Base-by-base conservation (phyloP, 2,888 invertebrate species). In the Parelbella ahira region DNA sequence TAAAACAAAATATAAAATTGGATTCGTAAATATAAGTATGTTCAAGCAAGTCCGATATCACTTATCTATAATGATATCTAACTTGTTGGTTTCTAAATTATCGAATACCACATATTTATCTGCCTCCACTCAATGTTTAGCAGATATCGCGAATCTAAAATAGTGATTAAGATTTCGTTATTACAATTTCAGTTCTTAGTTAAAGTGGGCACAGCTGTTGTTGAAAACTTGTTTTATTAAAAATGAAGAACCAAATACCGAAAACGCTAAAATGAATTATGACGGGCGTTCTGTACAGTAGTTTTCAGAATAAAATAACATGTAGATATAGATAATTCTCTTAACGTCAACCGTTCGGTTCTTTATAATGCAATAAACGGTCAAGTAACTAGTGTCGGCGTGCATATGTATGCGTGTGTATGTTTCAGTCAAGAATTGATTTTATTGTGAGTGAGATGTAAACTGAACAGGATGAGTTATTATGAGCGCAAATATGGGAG, bases 401-500 rank as follows among this genome's bases (percentile, higher is more conserved):
- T 2, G 9, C 24, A 20, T 20, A 30, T 19, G 30, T 19, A 37
- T 28, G 37, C 27, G 27, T 37, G 20, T 12, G n/a, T 11, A 37
- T 18, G 36, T 36, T 36, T 36, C 36, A 36, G 36, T 36, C 24
- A 25, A 25, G 36, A 36, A 36, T 18, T 25, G 36, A 25, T 8
- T 25, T 25, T 36, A 36, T 36, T 36, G 37, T 30, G 36, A 33
- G 27, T 27, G 11, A 20, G 20, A 51, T 46, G 51, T 34, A 36
- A 24, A 30, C 33, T 37, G 29, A 47, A 49, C 30, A 42, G 42
- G 19, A 27, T 18, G 9, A 56, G 45, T 32, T 54, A 54, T 24
- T 53, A 50, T 45, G 56, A 55, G 37, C 50, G 38, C 1, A 59
- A 50, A 38, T 54, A 60, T 37, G 51, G 55, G 4, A 49, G 50